phyloP scores from a whole-genome alignment of 2,113 vertebrate genomes.

The Cochlearius cochlearius region DNA sequence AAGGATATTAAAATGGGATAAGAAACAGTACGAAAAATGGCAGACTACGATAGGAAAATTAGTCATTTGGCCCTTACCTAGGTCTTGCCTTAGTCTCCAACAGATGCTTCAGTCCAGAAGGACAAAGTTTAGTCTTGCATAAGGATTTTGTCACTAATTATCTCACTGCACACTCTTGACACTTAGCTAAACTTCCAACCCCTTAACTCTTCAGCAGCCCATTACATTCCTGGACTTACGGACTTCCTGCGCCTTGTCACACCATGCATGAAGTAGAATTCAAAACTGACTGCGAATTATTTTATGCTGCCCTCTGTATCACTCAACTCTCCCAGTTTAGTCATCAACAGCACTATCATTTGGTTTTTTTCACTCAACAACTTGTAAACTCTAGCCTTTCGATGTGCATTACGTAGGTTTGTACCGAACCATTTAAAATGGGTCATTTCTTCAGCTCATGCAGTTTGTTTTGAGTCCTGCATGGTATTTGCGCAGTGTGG shows the following conservation, averaged over 20 bases:
- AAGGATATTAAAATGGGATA: background rate
- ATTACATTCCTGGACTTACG: accelerated
- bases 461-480: accelerated
- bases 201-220: background rate
- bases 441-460: background rate
- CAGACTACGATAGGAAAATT: accelerated
- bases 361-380: background rate
- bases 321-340: background rate
- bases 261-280: background rate
- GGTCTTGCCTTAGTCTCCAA: background rate
- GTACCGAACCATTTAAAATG: accelerated
- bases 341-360: background rate
- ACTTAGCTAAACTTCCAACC: background rate
- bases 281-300: background rate
- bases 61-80: background rate
- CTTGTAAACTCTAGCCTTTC: background rate
- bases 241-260: background rate
- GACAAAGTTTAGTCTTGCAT: background rate
- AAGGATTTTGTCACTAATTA: background rate
- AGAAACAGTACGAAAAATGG: background rate
- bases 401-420: background rate
- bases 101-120: background rate
- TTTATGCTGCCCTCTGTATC: background rate
- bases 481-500: background rate
- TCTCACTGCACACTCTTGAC: background rate